Evolutionary conservation across 2,113 vertebrate genomes (phyloP).

Genomic region (Chamaetylas fuelleborni): DNA sequence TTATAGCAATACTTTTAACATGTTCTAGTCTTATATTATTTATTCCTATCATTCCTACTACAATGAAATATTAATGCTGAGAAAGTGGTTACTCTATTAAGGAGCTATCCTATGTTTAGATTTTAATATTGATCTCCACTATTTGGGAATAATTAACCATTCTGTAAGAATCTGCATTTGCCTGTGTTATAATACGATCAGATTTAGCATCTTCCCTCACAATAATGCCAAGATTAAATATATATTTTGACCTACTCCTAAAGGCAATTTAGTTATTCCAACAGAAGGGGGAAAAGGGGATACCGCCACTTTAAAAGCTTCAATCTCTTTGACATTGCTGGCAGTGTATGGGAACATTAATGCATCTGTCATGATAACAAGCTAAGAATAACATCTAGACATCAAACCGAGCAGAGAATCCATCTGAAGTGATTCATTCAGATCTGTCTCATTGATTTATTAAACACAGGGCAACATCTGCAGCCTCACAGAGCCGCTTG

Average conservation of each 20-base stretch:
- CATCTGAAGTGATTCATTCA: slow-evolving; percentile 89
- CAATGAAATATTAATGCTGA: slow-evolving; percentile 77
- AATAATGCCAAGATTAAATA: slow-evolving; percentile 31
- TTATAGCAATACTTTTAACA: slow-evolving; percentile 68
- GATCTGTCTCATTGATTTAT: slow-evolving; percentile 89
- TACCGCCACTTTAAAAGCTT: slow-evolving; percentile 79
- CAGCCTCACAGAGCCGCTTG: slow-evolving; percentile 82
- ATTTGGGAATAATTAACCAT: slow-evolving; percentile 66
- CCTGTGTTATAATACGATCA: background rate
- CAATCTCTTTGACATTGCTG: slow-evolving; percentile 82
- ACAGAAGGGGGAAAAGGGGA: slow-evolving; percentile 68
- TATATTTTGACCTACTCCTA: slow-evolving; percentile 54
- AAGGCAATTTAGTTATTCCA: slow-evolving; percentile 66
- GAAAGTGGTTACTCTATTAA: slow-evolving; percentile 67
- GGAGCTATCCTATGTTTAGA: slow-evolving; percentile 63
- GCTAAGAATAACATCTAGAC: slow-evolving; percentile 92
- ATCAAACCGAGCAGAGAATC: slow-evolving; percentile 87
- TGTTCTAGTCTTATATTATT: slow-evolving; percentile 67
- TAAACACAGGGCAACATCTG: slow-evolving; percentile 88
- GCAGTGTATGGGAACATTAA: slow-evolving; percentile 87
- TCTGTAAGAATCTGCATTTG: slow-evolving; percentile 14
- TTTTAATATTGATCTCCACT: slow-evolving; percentile 69
- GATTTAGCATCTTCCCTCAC: slow-evolving; percentile 29
- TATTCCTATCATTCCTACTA: slow-evolving; percentile 66
- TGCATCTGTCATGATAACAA: slow-evolving; percentile 93